Conservation (phyloP, 2,113 vertebrate genomes). For the Rhinolophus ferrumequinum region DNA sequence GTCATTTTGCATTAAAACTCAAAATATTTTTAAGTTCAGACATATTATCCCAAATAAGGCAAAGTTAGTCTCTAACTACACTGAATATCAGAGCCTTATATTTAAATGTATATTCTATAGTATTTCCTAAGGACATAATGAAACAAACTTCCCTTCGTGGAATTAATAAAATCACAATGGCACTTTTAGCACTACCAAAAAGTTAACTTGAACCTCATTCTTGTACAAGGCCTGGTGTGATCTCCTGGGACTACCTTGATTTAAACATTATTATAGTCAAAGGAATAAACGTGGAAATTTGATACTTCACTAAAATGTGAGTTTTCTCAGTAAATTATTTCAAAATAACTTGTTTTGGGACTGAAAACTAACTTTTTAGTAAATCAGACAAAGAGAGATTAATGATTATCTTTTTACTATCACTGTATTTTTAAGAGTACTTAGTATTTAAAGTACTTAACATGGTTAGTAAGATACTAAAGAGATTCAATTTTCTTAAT, state of each 20-base stretch:
- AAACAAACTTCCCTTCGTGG: background rate
- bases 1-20: background rate
- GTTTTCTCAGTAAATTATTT: slow-evolving; percentile 13
- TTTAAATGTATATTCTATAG: background rate
- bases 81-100: background rate
- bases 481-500: background rate
- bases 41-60: background rate
- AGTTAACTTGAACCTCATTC: background rate
- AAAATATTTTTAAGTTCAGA: slow-evolving; percentile 18
- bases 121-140: slow-evolving; percentile 9
- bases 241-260: background rate
- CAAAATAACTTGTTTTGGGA: background rate
- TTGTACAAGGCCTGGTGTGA: background rate
- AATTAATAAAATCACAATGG: slow-evolving; percentile 38
- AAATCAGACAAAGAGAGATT: background rate
- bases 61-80: background rate
- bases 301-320: background rate
- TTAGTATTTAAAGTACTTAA: background rate
- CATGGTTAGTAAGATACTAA: background rate
- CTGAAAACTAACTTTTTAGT: background rate
- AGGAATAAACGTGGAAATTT: background rate
- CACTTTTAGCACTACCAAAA: slow-evolving; percentile 9
- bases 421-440: background rate
- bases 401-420: background rate
- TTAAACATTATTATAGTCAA: slow-evolving; percentile 36